phyloP scores from a whole-genome alignment of 2,113 vertebrate species.

The Psammodynastes pulverulentus region DNA sequence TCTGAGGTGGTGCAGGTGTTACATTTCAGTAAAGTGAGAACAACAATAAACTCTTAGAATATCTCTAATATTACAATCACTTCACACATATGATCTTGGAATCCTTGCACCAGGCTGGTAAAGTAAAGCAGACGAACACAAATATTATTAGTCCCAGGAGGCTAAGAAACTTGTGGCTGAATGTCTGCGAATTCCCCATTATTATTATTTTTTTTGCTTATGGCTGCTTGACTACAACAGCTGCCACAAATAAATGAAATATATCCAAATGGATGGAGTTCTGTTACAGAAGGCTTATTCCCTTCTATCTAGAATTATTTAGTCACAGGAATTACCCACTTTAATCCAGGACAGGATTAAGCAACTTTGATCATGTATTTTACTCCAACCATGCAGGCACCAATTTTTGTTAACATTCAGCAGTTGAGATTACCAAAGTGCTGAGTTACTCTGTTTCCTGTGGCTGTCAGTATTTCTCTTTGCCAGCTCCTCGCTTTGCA shows the following conservation, averaged over 20 bases:
- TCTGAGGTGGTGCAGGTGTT: not conserved
- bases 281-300: not conserved
- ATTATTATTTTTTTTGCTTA: not conserved
- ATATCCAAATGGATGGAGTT: not conserved
- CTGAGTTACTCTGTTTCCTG: slow-evolving; percentile 33
- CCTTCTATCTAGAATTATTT: slow-evolving; percentile 28
- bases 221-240: not conserved
- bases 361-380: not conserved
- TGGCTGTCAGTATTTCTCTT: slow-evolving; percentile 43
- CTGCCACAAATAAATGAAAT: not conserved
- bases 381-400: slow-evolving; percentile 8
- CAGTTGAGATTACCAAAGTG: not conserved
- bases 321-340: slow-evolving; percentile 21
- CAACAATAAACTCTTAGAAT: not conserved
- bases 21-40: not conserved
- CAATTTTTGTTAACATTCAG: slow-evolving; percentile 15
- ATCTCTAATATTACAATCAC: not conserved
- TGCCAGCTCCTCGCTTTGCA: slow-evolving; percentile 49
- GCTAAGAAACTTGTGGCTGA: not conserved
- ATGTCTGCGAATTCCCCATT: not conserved
- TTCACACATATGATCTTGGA: not conserved
- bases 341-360: slow-evolving; percentile 28
- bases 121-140: not conserved
- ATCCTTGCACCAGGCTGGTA: not conserved
- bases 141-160: not conserved